Conservation (phyloP, 2,888 invertebrate genomes). For the Sphecodes monilicornis region DNA sequence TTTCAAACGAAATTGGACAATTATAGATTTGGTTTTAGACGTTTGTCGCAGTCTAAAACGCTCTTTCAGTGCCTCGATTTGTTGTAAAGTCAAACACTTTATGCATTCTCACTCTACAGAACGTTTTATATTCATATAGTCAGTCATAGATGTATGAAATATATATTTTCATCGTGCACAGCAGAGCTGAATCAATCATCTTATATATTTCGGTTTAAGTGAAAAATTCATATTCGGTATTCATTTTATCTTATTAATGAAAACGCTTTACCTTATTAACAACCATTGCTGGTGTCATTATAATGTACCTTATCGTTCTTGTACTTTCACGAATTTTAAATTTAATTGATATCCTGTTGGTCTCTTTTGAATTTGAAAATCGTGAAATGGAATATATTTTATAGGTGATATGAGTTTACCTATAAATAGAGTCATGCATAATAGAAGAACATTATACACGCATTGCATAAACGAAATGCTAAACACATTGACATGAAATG, state of each 20-base stretch:
- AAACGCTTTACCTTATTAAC: not conserved
- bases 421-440: not conserved
- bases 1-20: slow-evolving; percentile 10
- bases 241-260: not conserved
- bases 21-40: slow-evolving; percentile 17
- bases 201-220: not conserved
- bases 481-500: not conserved
- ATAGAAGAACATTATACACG: not conserved
- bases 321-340: not conserved
- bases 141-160: slow-evolving; percentile 4
- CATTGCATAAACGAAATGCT: not conserved
- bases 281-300: not conserved
- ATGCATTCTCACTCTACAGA: slow-evolving; percentile 21
- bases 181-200: slow-evolving; percentile 12
- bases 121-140: slow-evolving; percentile 12
- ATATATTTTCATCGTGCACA: slow-evolving; percentile 9
- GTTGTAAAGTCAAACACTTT: not conserved
- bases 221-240: not conserved
- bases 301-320: not conserved
- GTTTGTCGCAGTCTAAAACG: slow-evolving; percentile 6
- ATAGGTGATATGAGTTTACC: not conserved
- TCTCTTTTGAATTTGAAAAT: not conserved
- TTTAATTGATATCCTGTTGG: not conserved
- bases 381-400: not conserved
- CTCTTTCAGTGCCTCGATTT: slow-evolving; percentile 6